Conservation (phyloP, 2,888 invertebrate species). For the Cataglyphis rosenhaueri region DNA sequence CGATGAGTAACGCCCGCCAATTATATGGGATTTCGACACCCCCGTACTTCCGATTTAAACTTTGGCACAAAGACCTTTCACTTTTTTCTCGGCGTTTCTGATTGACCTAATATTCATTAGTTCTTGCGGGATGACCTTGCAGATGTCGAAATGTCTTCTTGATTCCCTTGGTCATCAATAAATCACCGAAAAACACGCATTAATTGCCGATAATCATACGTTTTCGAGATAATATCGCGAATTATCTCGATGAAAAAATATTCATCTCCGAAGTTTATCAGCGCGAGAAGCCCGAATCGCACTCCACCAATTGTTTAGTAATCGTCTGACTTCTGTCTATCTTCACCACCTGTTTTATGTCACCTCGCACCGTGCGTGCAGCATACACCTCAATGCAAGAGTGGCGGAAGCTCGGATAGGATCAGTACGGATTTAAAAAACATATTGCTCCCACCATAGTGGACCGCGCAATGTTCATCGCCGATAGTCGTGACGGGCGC, state of each 20-base stretch:
- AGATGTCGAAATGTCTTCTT: background rate
- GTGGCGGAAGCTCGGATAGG: constrained; percentile 74
- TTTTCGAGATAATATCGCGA: background rate
- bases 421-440: constrained; percentile 79
- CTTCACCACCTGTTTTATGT: constrained; percentile 11
- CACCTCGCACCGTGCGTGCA: constrained; percentile 62
- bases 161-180: background rate
- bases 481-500: constrained; percentile 63
- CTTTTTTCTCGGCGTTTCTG: constrained; percentile 28
- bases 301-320: background rate
- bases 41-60: background rate
- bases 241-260: background rate
- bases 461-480: constrained; percentile 34
- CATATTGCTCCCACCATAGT: constrained; percentile 70
- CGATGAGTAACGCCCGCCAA: background rate
- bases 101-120: background rate
- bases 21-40: constrained; percentile 29
- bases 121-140: background rate
- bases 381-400: constrained; percentile 80
- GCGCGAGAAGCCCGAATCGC: background rate
- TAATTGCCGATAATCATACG: background rate
- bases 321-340: background rate
- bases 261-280: background rate
- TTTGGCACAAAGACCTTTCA: background rate
- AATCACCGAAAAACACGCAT: background rate